Evolutionary conservation across 2,113 vertebrate genomes (phyloP).

Genomic region (Podarcis raffonei): DNA sequence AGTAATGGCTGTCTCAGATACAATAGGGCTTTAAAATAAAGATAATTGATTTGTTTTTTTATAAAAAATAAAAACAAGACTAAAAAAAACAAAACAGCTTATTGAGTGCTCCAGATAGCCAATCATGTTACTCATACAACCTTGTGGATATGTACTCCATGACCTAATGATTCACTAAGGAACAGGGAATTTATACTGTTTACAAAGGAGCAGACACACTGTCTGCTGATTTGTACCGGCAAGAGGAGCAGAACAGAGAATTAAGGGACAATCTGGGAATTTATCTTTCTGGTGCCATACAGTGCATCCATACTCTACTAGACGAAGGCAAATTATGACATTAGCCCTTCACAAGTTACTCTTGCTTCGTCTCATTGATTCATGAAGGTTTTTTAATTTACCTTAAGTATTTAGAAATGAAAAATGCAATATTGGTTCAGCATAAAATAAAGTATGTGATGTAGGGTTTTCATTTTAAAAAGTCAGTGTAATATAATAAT

Average conservation of each 20-base stretch:
- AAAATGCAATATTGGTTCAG: conserved; percentile 30
- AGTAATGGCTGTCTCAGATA: not conserved
- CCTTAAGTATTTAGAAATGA: not conserved
- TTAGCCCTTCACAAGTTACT: conserved; percentile 7
- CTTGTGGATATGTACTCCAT: not conserved
- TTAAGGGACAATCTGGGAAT: conserved; percentile 1
- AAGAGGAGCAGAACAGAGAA: not conserved
- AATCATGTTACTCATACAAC: not conserved
- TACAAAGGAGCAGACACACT: not conserved
- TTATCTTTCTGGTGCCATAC: not conserved
- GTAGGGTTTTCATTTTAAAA: not conserved
- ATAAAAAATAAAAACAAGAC: conserved; percentile 19
- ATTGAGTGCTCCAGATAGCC: not conserved
- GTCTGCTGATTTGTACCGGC: conserved; percentile 5
- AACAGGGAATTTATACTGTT: not conserved
- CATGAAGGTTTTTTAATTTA: conserved; percentile 20
- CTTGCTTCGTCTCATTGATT: not conserved
- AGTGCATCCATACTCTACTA: not conserved
- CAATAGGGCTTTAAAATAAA: conserved; percentile 51
- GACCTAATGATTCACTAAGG: not conserved
- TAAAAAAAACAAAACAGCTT: not conserved
- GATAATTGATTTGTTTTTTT: conserved; percentile 50
- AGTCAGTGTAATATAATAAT: not conserved
- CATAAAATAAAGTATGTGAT: conserved; percentile 17
- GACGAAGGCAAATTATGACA: conserved; percentile 18